Conservation (phyloP, 1,140 invertebrate species). For the Scaptodrosophila lebanonensis region DNA sequence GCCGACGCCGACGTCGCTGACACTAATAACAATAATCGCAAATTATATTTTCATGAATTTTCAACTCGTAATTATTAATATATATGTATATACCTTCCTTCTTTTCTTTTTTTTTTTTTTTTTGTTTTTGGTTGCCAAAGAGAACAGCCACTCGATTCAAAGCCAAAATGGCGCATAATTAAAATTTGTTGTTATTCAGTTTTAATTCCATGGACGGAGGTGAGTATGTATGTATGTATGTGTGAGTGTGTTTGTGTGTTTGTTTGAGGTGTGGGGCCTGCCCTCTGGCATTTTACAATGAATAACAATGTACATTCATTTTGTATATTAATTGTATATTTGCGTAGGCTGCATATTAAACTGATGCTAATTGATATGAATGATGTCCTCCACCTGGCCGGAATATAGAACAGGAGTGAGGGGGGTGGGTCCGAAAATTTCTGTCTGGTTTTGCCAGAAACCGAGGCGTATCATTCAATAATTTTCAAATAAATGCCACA, state of each 20-base stretch:
- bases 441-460: too few species aligned
- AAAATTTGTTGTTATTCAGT: slow-evolving; percentile 57
- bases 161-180: slow-evolving; percentile 61
- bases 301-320: slow-evolving; percentile 75
- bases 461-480: too few species aligned
- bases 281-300: slow-evolving; percentile 49
- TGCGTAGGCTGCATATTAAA: slow-evolving; percentile 63
- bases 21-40: slow-evolving; percentile 75
- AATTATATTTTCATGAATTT: slow-evolving; percentile 75
- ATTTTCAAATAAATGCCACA: too few species aligned
- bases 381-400: neutral
- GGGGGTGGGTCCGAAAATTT: too few species aligned
- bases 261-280: neutral
- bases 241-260: neutral
- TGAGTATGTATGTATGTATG: neutral
- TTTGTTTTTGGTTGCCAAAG: neutral
- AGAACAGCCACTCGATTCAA: neutral
- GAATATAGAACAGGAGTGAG: too few species aligned
- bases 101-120: slow-evolving; percentile 20
- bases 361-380: slow-evolving; percentile 59
- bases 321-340: slow-evolving; percentile 71
- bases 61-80: slow-evolving; percentile 72
- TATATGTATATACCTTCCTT: slow-evolving; percentile 19
- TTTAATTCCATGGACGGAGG: slow-evolving; percentile 4
- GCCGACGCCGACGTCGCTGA: too few species aligned